Evolutionary conservation across 2,113 vertebrate species (phyloP), one percentile per base, ranked within the genome.

Genomic region (Neomonachus schauinslandi): DNA sequence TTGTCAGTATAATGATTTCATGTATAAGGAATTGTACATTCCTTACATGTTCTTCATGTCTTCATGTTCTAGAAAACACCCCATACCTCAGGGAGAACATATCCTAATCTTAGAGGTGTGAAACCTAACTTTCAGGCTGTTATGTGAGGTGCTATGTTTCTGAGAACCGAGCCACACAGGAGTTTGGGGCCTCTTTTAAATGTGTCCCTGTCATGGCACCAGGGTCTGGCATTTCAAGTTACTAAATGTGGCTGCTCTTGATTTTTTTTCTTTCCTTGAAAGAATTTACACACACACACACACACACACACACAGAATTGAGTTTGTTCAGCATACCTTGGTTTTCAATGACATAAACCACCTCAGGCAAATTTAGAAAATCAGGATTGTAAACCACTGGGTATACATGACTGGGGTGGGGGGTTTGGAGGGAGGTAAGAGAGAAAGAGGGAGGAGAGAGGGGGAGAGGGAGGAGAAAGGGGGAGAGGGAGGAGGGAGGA

Each of bases 341-440:
- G 79, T 79, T 97, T 97, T 95, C 94, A 95, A 93, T 95, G 80
- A 96, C 83, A 96, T 93, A 90, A 97, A 97, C 65, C 74, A 97
- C 84, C 80, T 84, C 55, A 33, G 89, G 95, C 95, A 96, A 88
- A 92, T 94, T 92, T 88, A 93, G 76, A 61, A 95, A 91, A 93
- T 83, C 61, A 65, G 80, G 74, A 86, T 74, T 31, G 76, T 13
- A 81, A 94, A 67, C 79, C 28, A 33, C 80, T 14, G 67, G 42
- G 79, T 84, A 16, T 80, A 31, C 5, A n/a, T 4, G 81, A 49
- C 65, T 65, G 46, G 49, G 36, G 39, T 10, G 22, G 31, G 19
- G 33, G 53, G 18, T n/a, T 59, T 14, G 65, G 33, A 55, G n/a
- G 53, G 61, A 15, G 2, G 42, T 67, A 18, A 8, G 46, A 36